These are phyloP conservation scores for Rattus norvegicus DNA, from an alignment of 2,113 vertebrate genomes.

Conservation along the genomic window GRCr8 NC_086020.1:47904501-47905000, in stretches of 20 bases:
- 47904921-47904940: not conserved
- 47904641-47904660: not conserved
- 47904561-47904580: not conserved
- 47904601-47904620: not conserved
- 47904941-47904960: not conserved
- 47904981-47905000: not conserved
- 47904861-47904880: not conserved
- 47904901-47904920: not conserved
- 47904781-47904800: too few relatives aligned
- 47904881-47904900: not conserved
- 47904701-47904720: slow-evolving; percentile 2
- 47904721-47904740: not conserved
- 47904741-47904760: not conserved
- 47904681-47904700: not conserved
- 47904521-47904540: not conserved
- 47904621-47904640: not conserved
- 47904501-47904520: too few relatives aligned
- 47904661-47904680: not conserved
- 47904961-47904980: not conserved
- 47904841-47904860: not conserved
- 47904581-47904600: too few relatives aligned
- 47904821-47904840: too few relatives aligned
- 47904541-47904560: not conserved
- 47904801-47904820: not conserved
- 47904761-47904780: accelerated